Conservation (phyloP, 2,888 invertebrate genomes). For the Drosophila limbata region DNA sequence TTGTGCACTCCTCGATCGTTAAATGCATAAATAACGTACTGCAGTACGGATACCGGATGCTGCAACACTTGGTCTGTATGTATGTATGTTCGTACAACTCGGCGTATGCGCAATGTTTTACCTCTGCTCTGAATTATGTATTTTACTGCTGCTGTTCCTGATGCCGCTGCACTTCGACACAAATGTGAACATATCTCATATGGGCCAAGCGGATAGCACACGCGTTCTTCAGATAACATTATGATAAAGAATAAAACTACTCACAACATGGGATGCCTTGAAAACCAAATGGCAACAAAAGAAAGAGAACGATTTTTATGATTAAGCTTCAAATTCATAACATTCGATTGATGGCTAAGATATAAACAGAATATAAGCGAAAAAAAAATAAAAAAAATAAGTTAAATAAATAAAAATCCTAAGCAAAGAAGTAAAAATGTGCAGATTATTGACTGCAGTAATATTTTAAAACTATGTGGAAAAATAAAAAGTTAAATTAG, state of each 20-base stretch:
- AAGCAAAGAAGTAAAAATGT: too few species aligned
- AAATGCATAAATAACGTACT: conserved; percentile 56
- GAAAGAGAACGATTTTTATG: not conserved
- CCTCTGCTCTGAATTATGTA: conserved; percentile 48
- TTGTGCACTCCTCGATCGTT: conserved; percentile 44
- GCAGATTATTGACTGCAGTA: too few species aligned
- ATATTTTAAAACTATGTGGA: too few species aligned
- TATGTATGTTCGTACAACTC: not conserved
- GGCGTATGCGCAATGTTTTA: conserved; percentile 35
- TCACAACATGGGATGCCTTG: not conserved
- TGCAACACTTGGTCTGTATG: not conserved
- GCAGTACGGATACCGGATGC: conserved; percentile 14
- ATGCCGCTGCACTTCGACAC: conserved; percentile 28
- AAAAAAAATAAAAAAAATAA: not conserved
- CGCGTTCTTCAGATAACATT: conserved; percentile 26
- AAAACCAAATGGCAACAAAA: not conserved
- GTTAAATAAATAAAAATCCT: too few species aligned
- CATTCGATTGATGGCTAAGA: not conserved
- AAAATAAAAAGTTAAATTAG: too few species aligned
- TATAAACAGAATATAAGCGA: too few species aligned
- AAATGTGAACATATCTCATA: conserved; percentile 47
- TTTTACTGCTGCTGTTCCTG: conserved; percentile 41
- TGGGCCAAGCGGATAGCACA: conserved; percentile 18
- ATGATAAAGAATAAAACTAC: conserved; percentile 10
- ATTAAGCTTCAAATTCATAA: not conserved